Base-by-base conservation (phyloP, 2,888 invertebrate genomes). In the Psylliodes chrysocephalus region DNA sequence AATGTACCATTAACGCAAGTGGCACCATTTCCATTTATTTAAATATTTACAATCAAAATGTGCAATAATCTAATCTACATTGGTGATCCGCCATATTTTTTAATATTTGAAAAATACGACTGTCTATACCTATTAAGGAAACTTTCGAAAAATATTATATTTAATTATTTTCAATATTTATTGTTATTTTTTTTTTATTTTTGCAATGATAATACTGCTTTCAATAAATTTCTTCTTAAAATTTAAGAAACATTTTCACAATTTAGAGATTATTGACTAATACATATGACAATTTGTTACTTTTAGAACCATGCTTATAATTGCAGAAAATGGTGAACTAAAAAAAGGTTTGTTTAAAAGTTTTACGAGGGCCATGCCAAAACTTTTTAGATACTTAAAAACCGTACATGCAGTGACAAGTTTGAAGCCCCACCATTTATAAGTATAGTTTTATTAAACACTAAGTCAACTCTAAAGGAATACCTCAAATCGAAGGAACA, bases 261-360 rank as follows among this genome's bases (percentile, higher is more conserved):
- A 30, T 18, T 47, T 56, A 47, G n/a, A 22, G 4, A 15, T 2
- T 44, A 64, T 64, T 64, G 64, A 64, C 64, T 60, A 54, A 35
- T 30, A 60, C 35, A 55, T 64, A 64, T 64, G 64, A 64, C 64
- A 64, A 64, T 49, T 60, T 64, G 64, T 64, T 64, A 54, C 59
- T 22, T 64, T 47, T 64, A 60, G 60, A 64, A 60, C 53, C 63
- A 33, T 61, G 17, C 18, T 8, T 57, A 35, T 30, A 55, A 42
- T 52, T 57, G 2, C 42, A 30, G n/a, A 35, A 46, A 42, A 22
- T 44, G 17, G 25, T 51, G 6, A 22, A 22, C 22, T 22, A 2
- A 22, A 22, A 22, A 22, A 4, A 22, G 6, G 3, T 22, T 22
- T 22, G 3, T n/a, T 22, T 6, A 22, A 22, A 22, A 22, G 6